Percentiles rank a stretch among this genome's conserved stretches.
Conservation (phyloP, 2,888 invertebrate species). For the Heliothis peltigera region DNA sequence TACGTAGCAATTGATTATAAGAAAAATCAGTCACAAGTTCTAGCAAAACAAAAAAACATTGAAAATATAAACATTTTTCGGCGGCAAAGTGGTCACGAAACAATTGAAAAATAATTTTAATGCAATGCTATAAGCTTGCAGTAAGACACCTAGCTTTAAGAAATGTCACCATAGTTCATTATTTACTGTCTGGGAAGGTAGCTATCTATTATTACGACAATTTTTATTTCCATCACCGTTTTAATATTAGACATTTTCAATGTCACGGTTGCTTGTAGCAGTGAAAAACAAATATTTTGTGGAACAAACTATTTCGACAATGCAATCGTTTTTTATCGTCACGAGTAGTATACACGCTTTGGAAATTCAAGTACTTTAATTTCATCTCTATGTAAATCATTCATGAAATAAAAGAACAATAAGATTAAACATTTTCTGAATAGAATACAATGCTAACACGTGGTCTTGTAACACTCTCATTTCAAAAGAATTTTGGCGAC, state of each 20-base stretch:
- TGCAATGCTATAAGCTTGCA: neutral
- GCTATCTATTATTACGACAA: constrained; percentile 37
- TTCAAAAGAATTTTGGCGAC: constrained; percentile 1
- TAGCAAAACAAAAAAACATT: neutral
- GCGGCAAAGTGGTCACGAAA: neutral
- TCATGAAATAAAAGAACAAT: neutral
- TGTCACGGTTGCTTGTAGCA: constrained; percentile 50
- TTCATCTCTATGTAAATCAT: neutral
- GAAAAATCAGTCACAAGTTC: neutral
- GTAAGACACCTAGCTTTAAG: constrained; percentile 1
- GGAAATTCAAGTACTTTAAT: neutral
- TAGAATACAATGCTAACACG: neutral
- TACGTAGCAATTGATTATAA: too few relatives aligned
- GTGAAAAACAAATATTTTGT: constrained; percentile 1
- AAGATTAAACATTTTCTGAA: neutral
- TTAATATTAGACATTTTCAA: constrained; percentile 57
- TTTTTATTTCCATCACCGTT: constrained; percentile 31
- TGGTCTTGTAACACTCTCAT: neutral
- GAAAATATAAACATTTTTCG: neutral
- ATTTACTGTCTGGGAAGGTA: constrained; percentile 54
- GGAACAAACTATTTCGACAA: neutral
- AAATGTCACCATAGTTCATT: constrained; percentile 43
- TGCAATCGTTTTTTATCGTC: neutral
- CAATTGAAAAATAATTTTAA: neutral
- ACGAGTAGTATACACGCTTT: neutral